Percentiles rank a stretch among this genome's conserved stretches.
Conservation (phyloP, 2,113 vertebrate genomes). For the Oncorhynchus mykiss region DNA sequence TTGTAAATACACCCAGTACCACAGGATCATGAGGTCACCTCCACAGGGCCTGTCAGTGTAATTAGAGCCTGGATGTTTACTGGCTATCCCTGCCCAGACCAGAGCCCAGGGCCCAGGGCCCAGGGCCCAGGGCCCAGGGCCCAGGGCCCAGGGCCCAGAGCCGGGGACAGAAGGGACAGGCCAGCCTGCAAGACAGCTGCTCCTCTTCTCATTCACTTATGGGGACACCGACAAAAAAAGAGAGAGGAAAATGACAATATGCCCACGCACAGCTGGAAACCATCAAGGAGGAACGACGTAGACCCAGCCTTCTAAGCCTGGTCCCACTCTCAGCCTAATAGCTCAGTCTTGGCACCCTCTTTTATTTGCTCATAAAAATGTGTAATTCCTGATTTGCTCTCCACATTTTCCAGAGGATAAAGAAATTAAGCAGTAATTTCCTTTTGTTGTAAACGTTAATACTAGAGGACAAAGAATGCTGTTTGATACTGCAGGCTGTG, state of each 20-base stretch:
- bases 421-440: constrained; percentile 59
- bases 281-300: constrained; percentile 59
- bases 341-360: constrained; percentile 36
- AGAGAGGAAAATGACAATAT: constrained; percentile 59
- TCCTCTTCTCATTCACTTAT: constrained; percentile 57
- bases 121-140: constrained; percentile 2
- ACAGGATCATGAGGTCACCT: constrained; percentile 47
- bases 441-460: constrained; percentile 47
- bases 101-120: neutral
- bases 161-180: constrained; percentile 45
- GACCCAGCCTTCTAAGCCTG: constrained; percentile 7
- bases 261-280: constrained; percentile 68
- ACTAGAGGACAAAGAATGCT: constrained; percentile 22
- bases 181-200: constrained; percentile 66
- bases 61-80: constrained; percentile 53
- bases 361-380: constrained; percentile 60
- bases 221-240: constrained; percentile 55
- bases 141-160: neutral
- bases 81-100: constrained; percentile 2
- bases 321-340: neutral
- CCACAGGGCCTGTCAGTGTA: constrained; percentile 44
- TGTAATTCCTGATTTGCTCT: constrained; percentile 51
- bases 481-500: constrained; percentile 23
- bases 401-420: constrained; percentile 42
- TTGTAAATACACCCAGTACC: constrained; percentile 45